Evolutionary conservation across 1,140 invertebrate genomes (phyloP), one percentile per base, ranked within the genome.

Genomic region (Ectropis grisescens): DNA sequence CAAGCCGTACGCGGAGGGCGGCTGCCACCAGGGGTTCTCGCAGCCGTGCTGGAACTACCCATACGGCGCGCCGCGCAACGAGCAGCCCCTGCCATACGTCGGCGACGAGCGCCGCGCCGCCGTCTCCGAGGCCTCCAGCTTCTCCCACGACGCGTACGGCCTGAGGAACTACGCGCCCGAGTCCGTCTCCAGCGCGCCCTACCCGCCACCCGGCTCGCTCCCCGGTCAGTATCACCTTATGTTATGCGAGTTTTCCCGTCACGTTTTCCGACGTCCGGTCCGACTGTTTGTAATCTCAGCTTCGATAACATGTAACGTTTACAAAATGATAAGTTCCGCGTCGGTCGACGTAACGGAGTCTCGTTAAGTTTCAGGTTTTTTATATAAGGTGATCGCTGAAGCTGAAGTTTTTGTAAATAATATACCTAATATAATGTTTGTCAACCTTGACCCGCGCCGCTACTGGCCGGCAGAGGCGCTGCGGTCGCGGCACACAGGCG

Each of bases 81-180:
- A 90, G 57, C 86, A 86, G 72, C 61, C 84, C 47, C 85, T 86
- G 53, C 85, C 87, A 13, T 91, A 89, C 79, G 83, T 88, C 36
- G 87, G 86, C 33, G 86, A 89, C 5, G 90, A 91, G 52, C 84
- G 89, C 22, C 85, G 89, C 29, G 86, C 89, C 11, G 86, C 87
- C 24, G 90, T 91, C 41, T 85, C 85, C n/a, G 87, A 84, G 35
- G 82, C 85, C 11, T 82, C 85, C 13, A 83, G 86, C 36, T 92
- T 92, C 74, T 85, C 88, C 2, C 90, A 92, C 58, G 90, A 92
- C 50, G 85, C 89, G 13, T 93, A 93, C 67, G 87, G 88, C 5
- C 84, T 93, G 6, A 85, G 91, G 49, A 92, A 90, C 78, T 93
- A 93, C 58, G 86, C 86, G 11, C 86, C 90, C 1, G 91, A 93